Conservation (phyloP, 2,113 vertebrate genomes). For the Ovis canadensis region DNA sequence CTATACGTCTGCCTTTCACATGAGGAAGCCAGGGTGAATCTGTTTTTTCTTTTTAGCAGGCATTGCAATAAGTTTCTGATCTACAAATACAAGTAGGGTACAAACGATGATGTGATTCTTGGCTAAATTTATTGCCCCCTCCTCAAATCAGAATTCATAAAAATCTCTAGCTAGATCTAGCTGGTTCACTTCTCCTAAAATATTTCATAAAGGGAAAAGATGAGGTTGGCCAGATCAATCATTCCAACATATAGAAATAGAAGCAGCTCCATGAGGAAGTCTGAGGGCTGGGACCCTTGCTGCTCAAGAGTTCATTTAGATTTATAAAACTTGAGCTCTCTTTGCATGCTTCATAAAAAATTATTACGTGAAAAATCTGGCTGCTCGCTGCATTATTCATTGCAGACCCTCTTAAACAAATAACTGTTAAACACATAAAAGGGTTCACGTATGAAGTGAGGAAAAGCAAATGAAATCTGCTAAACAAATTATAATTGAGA, state of each 20-base stretch:
- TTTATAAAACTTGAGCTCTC: constrained; percentile 31
- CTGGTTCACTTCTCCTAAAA: background rate
- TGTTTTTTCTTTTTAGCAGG: background rate
- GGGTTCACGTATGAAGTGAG: background rate
- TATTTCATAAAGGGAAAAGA: background rate
- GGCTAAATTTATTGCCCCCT: background rate
- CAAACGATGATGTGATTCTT: background rate
- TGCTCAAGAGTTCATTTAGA: constrained; percentile 11
- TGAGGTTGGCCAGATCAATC: background rate
- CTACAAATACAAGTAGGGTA: background rate
- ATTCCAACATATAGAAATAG: background rate
- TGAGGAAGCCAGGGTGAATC: background rate
- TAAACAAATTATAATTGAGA: constrained; percentile 39
- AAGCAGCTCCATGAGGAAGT: background rate
- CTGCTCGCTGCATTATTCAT: background rate
- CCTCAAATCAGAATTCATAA: background rate
- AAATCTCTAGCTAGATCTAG: background rate
- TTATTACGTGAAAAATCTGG: constrained; percentile 52
- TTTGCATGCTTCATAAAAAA: constrained; percentile 54
- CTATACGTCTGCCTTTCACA: background rate
- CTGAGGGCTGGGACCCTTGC: background rate
- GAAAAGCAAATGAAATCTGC: constrained; percentile 40
- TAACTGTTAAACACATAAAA: constrained; percentile 15
- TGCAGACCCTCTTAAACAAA: constrained; percentile 51
- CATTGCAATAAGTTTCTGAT: background rate